Evolutionary conservation across 1,140 invertebrate genomes (phyloP), one percentile per base, ranked within the genome.

Genomic region (Panagrolaimus sp.): DNA sequence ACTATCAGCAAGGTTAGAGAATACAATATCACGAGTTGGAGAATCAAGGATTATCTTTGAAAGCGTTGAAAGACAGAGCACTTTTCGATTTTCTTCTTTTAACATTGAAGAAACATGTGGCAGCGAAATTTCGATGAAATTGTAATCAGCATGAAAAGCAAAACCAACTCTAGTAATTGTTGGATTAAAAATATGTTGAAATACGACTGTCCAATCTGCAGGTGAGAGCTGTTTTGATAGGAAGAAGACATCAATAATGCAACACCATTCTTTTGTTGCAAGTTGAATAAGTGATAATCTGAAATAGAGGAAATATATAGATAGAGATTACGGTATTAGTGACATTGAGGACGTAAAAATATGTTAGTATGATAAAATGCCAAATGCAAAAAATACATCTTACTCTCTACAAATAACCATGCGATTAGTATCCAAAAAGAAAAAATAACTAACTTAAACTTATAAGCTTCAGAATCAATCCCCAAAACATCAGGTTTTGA

Each of bases 141-240:
- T 27, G 27, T 57, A 57, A 27, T 57, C 51, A 13, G 51, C 20
- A 57, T 57, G 27, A 27, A 57, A 57, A 13, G 51, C 51, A 20
- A 25, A 57, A 20, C 51, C 51, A 13, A 57, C 20, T 27, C 51
- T 0, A 25, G 51, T n/a, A n/a, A 57, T 20, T 16, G 51, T 20
- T 25, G 51, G 51, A 13, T 57, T 16, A 16, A 57, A 27, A 20
- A 57, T 9, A 20, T 20, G 20, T 27, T 13, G 8, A 27, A 57
- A 57, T 13, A 57, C n/a, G 51, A 27, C 11, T 20, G 20, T 57
- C 51, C 51, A 57, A 20, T 57, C 20, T 25, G 20, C 51, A 13
- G 27, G 51, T 13, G 51, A 25, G 9, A 27, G 20, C 11, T 57
- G 20, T 4, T 16, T 27, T 5, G 20, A 57, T 1, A 57, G 51